These are phyloP conservation scores for Brachionus paranguensis DNA, from an alignment of 1,140 invertebrate genomes.

Conservation along the genomic window DNA sequence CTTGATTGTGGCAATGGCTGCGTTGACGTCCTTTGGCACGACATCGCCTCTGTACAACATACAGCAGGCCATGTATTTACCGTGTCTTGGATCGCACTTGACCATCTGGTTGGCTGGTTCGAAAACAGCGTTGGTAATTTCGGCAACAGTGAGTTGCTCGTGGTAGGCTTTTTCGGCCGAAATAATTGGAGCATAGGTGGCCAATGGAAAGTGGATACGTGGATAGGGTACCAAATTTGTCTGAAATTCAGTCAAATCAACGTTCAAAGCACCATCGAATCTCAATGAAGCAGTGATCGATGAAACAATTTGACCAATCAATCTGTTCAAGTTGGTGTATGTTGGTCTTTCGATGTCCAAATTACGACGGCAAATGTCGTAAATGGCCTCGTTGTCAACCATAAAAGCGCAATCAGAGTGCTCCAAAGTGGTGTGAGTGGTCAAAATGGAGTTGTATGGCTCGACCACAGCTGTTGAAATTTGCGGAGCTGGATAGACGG, in stretches of 20 bases:
- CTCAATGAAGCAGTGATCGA: conserved; percentile 62
- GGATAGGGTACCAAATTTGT: conserved; percentile 56
- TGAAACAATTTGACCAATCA: conserved; percentile 67
- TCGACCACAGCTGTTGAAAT: conserved; percentile 56
- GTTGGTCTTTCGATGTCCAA: conserved; percentile 69
- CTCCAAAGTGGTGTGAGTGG: conserved; percentile 50
- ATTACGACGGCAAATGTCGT: conserved; percentile 69
- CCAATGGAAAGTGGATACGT: conserved; percentile 53
- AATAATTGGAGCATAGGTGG: conserved; percentile 53
- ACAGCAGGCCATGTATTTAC: conserved; percentile 73
- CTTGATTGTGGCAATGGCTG: conserved; percentile 61
- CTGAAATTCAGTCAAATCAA: conserved; percentile 78
- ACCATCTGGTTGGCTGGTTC: conserved; percentile 66
- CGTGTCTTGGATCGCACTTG: conserved; percentile 63
- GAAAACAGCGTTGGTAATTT: conserved; percentile 62
- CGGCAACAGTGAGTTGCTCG: conserved; percentile 58
- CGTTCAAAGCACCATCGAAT: conserved; percentile 76
- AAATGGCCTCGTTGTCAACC: conserved; percentile 79
- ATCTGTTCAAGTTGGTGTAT: conserved; percentile 72
- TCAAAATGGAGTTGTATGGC: conserved; percentile 58
- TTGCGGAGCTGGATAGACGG: conserved; percentile 53
- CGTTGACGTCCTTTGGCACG: conserved; percentile 75
- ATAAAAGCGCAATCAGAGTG: conserved; percentile 60
- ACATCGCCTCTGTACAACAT: conserved; percentile 52
- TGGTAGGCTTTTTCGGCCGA: conserved; percentile 47